Conservation (phyloP, 2,797 vertebrate genomes). For the Momotus momota region DNA sequence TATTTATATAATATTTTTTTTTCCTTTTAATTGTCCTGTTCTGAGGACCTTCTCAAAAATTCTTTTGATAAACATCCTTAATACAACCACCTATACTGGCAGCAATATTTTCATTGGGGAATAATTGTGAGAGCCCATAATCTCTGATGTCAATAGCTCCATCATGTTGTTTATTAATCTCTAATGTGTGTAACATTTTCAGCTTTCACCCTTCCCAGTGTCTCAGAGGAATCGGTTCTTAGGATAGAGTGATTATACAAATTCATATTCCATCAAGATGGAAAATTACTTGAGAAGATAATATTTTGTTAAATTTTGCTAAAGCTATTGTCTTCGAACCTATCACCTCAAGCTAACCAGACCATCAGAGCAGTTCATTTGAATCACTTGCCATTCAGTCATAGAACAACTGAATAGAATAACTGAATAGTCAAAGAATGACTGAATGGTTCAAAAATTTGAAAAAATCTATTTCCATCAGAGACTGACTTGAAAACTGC, state of each 20-base stretch:
- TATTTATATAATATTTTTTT: neutral
- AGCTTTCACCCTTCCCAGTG: neutral
- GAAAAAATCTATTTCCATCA: neutral
- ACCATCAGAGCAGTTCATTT: neutral
- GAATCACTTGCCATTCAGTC: neutral
- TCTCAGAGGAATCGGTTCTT: neutral
- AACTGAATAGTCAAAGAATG: too few species aligned
- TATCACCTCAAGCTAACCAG: neutral
- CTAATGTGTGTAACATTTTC: neutral
- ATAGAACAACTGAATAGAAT: neutral
- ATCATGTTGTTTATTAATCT: neutral
- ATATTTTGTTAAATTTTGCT: neutral
- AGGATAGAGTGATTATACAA: neutral
- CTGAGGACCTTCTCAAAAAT: neutral
- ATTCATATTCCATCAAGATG: neutral
- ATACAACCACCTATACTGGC: neutral
- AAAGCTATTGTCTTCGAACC: neutral
- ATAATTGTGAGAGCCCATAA: neutral
- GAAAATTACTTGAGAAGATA: neutral
- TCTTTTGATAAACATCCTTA: neutral
- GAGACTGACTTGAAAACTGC: neutral
- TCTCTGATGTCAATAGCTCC: neutral
- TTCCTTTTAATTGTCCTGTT: neutral
- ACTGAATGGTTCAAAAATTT: neutral
- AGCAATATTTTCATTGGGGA: neutral